Conservation (phyloP, 2,113 vertebrate species). For the Euleptes europaea region DNA sequence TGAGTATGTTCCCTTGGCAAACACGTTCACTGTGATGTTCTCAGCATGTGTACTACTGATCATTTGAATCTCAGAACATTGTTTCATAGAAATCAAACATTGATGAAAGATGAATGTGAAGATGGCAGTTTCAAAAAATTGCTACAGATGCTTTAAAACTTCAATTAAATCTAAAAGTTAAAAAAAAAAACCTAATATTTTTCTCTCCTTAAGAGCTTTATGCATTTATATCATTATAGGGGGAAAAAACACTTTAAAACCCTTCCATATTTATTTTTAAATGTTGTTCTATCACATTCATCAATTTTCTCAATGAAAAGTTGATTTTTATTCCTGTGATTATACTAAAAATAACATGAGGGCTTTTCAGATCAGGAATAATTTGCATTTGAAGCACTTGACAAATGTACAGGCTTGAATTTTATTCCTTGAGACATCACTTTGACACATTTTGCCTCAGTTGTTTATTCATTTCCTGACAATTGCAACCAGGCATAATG, state of each 20-base stretch:
- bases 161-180: conserved; percentile 16
- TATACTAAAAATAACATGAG: neutral
- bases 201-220: neutral
- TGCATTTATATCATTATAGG: neutral
- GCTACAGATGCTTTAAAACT: neutral
- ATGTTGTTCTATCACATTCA: neutral
- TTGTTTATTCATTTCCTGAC: neutral
- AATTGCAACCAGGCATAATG: neutral
- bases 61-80: neutral
- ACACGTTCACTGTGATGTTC: too few relatives aligned
- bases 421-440: neutral
- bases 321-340: neutral
- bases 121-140: conserved; percentile 6
- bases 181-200: conserved; percentile 2
- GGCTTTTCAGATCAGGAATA: neutral
- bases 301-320: neutral
- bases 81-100: conserved; percentile 23
- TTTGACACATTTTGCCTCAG: neutral
- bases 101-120: neutral
- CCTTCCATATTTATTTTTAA: conserved; percentile 11
- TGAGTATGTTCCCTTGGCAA: too few relatives aligned
- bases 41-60: neutral
- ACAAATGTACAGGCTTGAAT: neutral
- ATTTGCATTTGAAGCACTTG: neutral
- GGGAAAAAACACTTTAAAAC: neutral